phyloP scores from a whole-genome alignment of 1,140 invertebrate genomes.

The Drosophila persimilis region DNA sequence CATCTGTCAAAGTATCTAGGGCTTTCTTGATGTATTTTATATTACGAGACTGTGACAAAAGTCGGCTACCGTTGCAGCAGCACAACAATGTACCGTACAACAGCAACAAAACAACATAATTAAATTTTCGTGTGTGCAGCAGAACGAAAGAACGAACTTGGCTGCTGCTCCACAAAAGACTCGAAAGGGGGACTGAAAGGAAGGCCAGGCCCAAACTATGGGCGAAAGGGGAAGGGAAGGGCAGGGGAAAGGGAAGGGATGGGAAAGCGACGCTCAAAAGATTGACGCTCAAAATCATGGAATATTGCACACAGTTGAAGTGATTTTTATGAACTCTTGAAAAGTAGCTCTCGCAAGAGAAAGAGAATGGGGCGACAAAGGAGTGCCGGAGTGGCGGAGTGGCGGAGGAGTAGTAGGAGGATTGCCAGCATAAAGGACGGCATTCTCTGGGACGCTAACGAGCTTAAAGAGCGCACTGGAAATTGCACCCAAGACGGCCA shows the following conservation, averaged over 20 bases:
- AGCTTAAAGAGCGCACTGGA: conserved; percentile 61
- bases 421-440: conserved; percentile 19
- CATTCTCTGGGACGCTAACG: conserved; percentile 44
- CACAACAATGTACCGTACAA: conserved; percentile 10
- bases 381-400: too few relatives aligned
- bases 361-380: not conserved
- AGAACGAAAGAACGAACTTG: conserved; percentile 55
- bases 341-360: conserved; percentile 43
- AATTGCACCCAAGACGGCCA: conserved; percentile 31
- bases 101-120: conserved; percentile 52
- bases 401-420: not conserved
- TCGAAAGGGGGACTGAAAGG: not conserved
- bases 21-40: too few relatives aligned
- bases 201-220: conserved; percentile 2
- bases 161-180: conserved; percentile 30
- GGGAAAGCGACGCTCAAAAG: conserved; percentile 44
- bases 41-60: too few relatives aligned
- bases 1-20: too few relatives aligned
- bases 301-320: conserved; percentile 77
- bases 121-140: conserved; percentile 68
- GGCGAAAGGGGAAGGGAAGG: not conserved
- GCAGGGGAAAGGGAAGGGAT: not conserved
- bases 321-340: conserved; percentile 76
- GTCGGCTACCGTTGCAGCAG: too few relatives aligned
- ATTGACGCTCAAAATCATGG: conserved; percentile 64